Conservation (phyloP, 2,113 vertebrate genomes). For the Eretmochelys imbricata region DNA sequence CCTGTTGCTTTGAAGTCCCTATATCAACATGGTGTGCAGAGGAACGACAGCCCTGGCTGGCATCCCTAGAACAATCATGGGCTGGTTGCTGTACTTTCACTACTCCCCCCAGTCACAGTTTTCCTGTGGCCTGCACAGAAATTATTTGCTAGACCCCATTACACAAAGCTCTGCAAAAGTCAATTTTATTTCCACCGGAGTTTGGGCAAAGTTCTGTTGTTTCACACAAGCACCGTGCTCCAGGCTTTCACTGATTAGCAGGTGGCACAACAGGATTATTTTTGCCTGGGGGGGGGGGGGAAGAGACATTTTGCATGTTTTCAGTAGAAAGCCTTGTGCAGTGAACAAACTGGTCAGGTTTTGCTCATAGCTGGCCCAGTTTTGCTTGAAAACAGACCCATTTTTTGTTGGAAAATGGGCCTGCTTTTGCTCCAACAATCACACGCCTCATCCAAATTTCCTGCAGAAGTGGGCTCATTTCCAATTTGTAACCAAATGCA, state of each 20-base stretch:
- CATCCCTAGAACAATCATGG: background rate
- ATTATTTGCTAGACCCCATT: background rate
- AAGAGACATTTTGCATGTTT: background rate
- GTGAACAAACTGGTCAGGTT: background rate
- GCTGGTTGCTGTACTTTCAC: background rate
- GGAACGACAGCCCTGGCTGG: background rate
- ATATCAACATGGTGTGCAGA: background rate
- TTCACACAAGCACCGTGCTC: background rate
- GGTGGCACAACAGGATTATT: background rate
- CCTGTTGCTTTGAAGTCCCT: slow-evolving; percentile 6
- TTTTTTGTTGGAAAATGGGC: background rate
- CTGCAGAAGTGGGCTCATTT: background rate
- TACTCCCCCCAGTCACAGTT: background rate
- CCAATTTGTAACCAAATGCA: background rate
- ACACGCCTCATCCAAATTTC: background rate
- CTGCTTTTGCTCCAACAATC: background rate
- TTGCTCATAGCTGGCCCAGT: background rate
- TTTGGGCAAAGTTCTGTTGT: background rate
- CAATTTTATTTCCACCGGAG: background rate
- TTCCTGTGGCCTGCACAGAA: background rate
- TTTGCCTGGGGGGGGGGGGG: background rate
- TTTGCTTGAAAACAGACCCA: background rate
- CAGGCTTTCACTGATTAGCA: background rate
- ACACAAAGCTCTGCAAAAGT: background rate
- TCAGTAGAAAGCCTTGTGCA: background rate